Conservation (phyloP, 1,140 invertebrate genomes). For the Drosophila malerkotliana region DNA sequence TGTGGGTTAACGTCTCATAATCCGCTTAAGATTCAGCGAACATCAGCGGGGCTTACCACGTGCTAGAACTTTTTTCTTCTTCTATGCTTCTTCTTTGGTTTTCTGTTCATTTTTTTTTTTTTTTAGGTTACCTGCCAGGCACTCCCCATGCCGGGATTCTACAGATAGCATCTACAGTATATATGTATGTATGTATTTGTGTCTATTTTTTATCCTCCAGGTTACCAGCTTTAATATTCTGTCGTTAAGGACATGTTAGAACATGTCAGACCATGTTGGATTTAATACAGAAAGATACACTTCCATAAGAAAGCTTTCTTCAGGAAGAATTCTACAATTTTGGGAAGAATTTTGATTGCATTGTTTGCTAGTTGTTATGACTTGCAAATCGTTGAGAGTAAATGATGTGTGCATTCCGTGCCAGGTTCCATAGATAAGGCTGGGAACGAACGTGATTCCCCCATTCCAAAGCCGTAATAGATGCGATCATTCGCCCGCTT, state of each 20-base stretch:
- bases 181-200: slow-evolving; percentile 1
- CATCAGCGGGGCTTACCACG: slow-evolving; percentile 27
- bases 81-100: background rate
- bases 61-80: slow-evolving; percentile 7
- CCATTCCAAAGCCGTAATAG: background rate
- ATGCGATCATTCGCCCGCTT: slow-evolving; percentile 27
- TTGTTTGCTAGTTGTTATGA: slow-evolving; percentile 13
- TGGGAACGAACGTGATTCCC: slow-evolving; percentile 46
- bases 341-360: slow-evolving; percentile 8
- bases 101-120: background rate
- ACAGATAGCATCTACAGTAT: slow-evolving; percentile 13
- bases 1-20: slow-evolving; percentile 41
- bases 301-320: no score
- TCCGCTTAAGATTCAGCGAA: slow-evolving; percentile 40
- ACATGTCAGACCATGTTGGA: no score
- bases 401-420: slow-evolving; percentile 38
- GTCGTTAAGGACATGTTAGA: no score
- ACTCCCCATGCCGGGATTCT: slow-evolving; percentile 15
- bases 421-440: slow-evolving; percentile 38
- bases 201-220: background rate
- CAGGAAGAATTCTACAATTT: background rate
- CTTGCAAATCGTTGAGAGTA: slow-evolving; percentile 27
- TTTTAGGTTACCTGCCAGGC: slow-evolving; percentile 23
- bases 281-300: no score
- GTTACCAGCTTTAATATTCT: no score